These are phyloP conservation scores for Patagioenas fasciata DNA, from an alignment of 2,113 vertebrate genomes.

Conservation along the genomic window DNA sequence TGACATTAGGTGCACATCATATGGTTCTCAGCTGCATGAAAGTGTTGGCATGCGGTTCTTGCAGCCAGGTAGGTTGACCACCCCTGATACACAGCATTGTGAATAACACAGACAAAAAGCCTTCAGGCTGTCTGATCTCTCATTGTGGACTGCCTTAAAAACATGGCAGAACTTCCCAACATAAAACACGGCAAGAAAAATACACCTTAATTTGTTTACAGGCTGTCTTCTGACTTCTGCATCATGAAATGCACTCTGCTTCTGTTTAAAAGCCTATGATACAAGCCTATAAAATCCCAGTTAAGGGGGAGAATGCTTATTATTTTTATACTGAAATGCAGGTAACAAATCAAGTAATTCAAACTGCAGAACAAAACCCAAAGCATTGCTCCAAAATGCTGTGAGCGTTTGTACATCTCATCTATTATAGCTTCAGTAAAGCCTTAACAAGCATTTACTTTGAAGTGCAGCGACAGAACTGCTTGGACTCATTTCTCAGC, in stretches of 20 bases:
- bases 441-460: not conserved
- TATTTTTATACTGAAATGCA: not conserved
- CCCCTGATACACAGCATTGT: not conserved
- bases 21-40: not conserved
- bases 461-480: not conserved
- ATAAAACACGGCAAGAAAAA: not conserved
- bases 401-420: not conserved
- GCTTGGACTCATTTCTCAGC: not conserved
- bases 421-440: not conserved
- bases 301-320: fast-evolving
- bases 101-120: not conserved
- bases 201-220: not conserved
- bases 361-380: not conserved
- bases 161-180: not conserved
- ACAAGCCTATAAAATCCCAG: not conserved
- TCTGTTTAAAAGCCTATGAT: not conserved
- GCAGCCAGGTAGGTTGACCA: not conserved
- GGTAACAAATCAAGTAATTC: not conserved
- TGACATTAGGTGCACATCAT: not conserved
- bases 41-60: fast-evolving
- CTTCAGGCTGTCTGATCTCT: not conserved
- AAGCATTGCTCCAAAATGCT: not conserved
- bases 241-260: not conserved
- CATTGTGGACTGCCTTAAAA: not conserved
- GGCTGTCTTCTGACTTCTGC: not conserved